Conservation (phyloP, 2,888 invertebrate genomes). For the Leucoma salicis region DNA sequence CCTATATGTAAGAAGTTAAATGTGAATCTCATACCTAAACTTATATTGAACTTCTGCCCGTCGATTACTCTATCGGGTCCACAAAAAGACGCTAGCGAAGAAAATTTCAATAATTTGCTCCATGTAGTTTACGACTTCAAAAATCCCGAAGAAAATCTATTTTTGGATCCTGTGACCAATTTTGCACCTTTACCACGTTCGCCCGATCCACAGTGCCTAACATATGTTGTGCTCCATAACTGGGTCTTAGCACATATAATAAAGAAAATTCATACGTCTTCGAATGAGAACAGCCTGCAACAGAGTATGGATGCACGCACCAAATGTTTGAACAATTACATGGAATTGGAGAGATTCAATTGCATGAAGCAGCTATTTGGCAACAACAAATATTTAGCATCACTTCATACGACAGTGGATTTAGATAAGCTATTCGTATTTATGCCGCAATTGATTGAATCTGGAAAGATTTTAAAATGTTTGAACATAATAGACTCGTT, state of each 20-base stretch:
- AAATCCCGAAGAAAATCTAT: constrained; percentile 72
- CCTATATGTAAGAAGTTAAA: constrained; percentile 85
- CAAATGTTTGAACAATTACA: constrained; percentile 82
- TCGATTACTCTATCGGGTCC: constrained; percentile 76
- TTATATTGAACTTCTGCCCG: constrained; percentile 88
- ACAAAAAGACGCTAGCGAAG: constrained; percentile 61
- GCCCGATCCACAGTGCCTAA: constrained; percentile 80
- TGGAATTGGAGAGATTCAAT: constrained; percentile 79
- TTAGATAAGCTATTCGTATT: constrained; percentile 74
- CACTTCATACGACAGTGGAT: constrained; percentile 81
- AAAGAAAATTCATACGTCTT: constrained; percentile 83
- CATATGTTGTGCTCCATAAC: constrained; percentile 85
- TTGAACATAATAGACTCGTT: constrained; percentile 81
- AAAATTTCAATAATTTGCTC: constrained; percentile 61
- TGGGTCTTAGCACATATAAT: constrained; percentile 87
- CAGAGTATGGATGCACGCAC: constrained; percentile 81
- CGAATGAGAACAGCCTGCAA: constrained; percentile 69
- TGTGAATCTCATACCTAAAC: constrained; percentile 88
- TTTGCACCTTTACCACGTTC: constrained; percentile 66
- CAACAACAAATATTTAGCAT: constrained; percentile 82
- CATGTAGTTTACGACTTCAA: constrained; percentile 70
- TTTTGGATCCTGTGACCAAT: constrained; percentile 68
- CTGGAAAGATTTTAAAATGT: constrained; percentile 73
- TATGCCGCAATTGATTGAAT: constrained; percentile 68
- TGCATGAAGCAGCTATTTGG: constrained; percentile 78